phyloP scores from a whole-genome alignment of 2,888 invertebrate species.

The Pimpla rufipes region DNA sequence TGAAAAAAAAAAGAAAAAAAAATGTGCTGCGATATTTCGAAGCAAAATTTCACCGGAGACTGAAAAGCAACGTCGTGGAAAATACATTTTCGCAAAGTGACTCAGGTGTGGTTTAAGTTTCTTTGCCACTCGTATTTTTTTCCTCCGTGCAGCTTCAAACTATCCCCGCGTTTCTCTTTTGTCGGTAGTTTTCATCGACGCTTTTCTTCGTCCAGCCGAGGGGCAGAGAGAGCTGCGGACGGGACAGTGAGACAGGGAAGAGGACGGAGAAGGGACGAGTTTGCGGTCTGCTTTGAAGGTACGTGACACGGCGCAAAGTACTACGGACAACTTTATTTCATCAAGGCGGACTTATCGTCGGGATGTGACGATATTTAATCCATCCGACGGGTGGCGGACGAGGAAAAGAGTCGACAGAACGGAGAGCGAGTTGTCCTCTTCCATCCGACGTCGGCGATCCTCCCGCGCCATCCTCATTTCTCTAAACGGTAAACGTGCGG shows the following conservation, averaged over 20 bases:
- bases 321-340: constrained; percentile 64
- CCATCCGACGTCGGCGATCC: not conserved
- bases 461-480: not conserved
- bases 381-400: constrained; percentile 19
- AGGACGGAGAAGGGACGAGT: not conserved
- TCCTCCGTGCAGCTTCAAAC: constrained; percentile 21
- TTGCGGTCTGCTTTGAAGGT: constrained; percentile 63
- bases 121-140: constrained; percentile 4
- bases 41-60: constrained; percentile 41
- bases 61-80: not conserved
- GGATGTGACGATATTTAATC: constrained; percentile 64
- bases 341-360: constrained; percentile 57
- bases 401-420: not conserved
- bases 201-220: constrained; percentile 45
- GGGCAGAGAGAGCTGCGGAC: not conserved
- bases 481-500: constrained; percentile 23
- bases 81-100: constrained; percentile 54
- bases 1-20: too few species aligned
- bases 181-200: constrained; percentile 29
- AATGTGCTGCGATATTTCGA: too few species aligned
- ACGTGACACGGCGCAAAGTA: constrained; percentile 57
- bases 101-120: constrained; percentile 58
- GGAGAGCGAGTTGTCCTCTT: not conserved
- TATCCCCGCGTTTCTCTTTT: constrained; percentile 34
- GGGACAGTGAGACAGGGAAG: too few species aligned